phyloP scores from a whole-genome alignment of 2,113 vertebrate species.

The Sus scrofa region DNA sequence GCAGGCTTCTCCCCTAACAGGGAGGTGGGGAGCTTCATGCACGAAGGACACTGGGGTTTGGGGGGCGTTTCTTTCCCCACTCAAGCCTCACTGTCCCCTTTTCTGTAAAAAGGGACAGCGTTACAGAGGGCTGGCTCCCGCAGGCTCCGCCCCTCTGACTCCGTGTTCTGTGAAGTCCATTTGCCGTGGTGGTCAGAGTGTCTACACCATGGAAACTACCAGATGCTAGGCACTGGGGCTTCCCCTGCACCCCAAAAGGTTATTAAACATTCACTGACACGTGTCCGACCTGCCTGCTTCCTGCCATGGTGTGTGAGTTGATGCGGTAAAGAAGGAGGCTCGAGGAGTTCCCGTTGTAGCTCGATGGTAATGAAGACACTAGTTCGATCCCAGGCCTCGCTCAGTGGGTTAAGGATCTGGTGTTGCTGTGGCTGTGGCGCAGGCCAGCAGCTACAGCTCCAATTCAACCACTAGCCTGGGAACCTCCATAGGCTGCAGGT shows the following conservation, averaged over 20 bases:
- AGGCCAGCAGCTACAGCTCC: too few relatives aligned
- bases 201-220: background rate
- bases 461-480: too few relatives aligned
- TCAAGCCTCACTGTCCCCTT: background rate
- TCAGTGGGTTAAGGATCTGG: too few relatives aligned
- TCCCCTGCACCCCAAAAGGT: background rate
- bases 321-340: background rate
- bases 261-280: background rate
- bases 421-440: too few relatives aligned
- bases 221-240: background rate
- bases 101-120: background rate
- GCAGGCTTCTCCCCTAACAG: background rate
- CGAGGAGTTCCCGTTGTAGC: too few relatives aligned
- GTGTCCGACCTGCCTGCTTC: background rate
- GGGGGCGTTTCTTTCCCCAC: background rate
- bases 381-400: too few relatives aligned
- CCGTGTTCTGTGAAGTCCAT: accelerated
- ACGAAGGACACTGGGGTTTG: background rate
- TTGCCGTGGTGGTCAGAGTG: background rate
- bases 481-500: too few relatives aligned
- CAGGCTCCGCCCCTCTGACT: background rate
- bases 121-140: accelerated
- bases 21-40: background rate
- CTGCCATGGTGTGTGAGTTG: accelerated
- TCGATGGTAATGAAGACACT: too few relatives aligned